Conservation (phyloP, 2,888 invertebrate species). For the Busseola fusca region DNA sequence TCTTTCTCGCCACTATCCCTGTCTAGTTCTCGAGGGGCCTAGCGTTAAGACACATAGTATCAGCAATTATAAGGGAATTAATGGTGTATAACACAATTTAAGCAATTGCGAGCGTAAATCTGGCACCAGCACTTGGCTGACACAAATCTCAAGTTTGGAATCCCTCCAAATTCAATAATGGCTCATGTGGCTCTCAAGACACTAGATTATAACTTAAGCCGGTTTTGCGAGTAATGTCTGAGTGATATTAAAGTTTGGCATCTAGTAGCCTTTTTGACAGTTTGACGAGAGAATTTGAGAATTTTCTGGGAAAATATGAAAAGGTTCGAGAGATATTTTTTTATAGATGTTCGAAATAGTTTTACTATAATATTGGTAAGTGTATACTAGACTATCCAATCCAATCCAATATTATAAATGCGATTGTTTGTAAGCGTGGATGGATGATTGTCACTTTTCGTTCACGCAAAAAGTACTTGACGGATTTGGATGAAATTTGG, state of each 20-base stretch:
- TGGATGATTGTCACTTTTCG: no score
- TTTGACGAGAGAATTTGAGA: constrained; percentile 19
- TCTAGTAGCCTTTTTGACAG: constrained; percentile 26
- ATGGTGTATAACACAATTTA: constrained; percentile 62
- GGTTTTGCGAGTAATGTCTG: constrained; percentile 49
- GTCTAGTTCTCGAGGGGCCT: constrained; percentile 1
- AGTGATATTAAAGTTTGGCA: constrained; percentile 56
- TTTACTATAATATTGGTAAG: not conserved
- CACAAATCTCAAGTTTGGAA: constrained; percentile 77
- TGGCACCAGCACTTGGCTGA: constrained; percentile 80
- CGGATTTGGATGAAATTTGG: no score
- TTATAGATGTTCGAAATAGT: not conserved
- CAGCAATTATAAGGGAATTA: constrained; percentile 65
- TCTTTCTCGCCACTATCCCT: not conserved
- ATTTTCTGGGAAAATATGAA: constrained; percentile 8
- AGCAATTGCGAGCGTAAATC: constrained; percentile 75
- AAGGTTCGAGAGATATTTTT: not conserved
- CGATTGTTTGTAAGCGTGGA: no score
- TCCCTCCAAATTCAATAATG: constrained; percentile 82
- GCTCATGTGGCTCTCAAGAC: constrained; percentile 76
- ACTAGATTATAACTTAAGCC: constrained; percentile 69
- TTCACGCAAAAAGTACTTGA: no score
- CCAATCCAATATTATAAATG: no score
- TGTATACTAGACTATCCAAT: no score
- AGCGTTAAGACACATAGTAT: constrained; percentile 37